Conservation (phyloP, 2,797 vertebrate species). For the Cynodonichthys magdalenae region DNA sequence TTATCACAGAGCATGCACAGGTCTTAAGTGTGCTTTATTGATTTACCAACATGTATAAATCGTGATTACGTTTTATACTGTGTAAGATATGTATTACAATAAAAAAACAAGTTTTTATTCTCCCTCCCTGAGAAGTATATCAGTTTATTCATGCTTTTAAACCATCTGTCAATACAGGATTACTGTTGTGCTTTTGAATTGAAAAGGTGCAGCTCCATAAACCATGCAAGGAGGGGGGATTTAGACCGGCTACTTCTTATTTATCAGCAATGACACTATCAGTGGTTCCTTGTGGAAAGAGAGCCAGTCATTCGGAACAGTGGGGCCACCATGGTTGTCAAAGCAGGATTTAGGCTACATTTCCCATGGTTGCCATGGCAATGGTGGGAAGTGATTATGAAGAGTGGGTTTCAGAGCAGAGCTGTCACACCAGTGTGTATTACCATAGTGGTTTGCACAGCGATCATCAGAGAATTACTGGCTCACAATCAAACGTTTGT, state of each 20-base stretch:
- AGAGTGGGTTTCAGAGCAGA: slow-evolving; percentile 65
- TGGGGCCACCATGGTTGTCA: slow-evolving; percentile 74
- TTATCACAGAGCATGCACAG: no score
- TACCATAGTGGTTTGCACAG: slow-evolving; percentile 66
- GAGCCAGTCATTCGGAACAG: slow-evolving; percentile 73
- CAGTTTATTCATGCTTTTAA: slow-evolving; percentile 58
- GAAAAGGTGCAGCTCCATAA: slow-evolving; percentile 62
- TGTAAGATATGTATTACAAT: slow-evolving; percentile 26
- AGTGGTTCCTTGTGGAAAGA: slow-evolving; percentile 62
- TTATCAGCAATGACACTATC: slow-evolving; percentile 77
- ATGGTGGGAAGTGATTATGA: slow-evolving; percentile 79
- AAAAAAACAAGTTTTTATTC: slow-evolving; percentile 28
- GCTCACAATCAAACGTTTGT: slow-evolving; percentile 52
- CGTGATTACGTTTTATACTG: slow-evolving; percentile 33
- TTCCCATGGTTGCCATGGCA: slow-evolving; percentile 76
- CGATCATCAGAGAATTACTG: slow-evolving; percentile 63
- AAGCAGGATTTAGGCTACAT: slow-evolving; percentile 75
- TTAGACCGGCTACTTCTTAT: slow-evolving; percentile 61
- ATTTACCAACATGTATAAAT: not conserved
- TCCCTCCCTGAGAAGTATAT: slow-evolving; percentile 32
- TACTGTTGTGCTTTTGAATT: slow-evolving; percentile 57
- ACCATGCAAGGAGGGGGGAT: slow-evolving; percentile 38
- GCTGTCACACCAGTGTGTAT: slow-evolving; percentile 70
- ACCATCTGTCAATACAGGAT: slow-evolving; percentile 57
- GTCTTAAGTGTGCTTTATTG: no score